Evolutionary conservation across 2,888 invertebrate species (phyloP), one percentile per base, ranked within the genome.

Genomic region (Venustoraphidia nigricollis): DNA sequence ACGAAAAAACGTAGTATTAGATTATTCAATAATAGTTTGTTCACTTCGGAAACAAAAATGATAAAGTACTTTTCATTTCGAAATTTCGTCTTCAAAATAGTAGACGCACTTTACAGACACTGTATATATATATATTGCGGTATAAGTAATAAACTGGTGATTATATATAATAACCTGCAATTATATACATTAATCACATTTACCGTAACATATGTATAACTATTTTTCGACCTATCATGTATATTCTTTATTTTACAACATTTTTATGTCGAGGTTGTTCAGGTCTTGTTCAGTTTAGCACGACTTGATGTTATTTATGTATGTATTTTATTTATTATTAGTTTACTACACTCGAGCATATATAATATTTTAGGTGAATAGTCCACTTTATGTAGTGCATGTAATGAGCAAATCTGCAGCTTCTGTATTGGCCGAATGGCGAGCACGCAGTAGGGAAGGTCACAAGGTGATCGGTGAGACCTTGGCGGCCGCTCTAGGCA

Each of bases 401-500:
- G 87, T 98, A 66, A 97, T 97, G 89, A 92, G 92, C 60, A 88
- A 85, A 70, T 79, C 83, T 53, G 92, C 97, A 2, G 89, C 88
- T 45, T 78, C 86, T 54, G 80, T 83, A 46, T 70, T 97, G 58
- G 78, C 79, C 38, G 69, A 72, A 17, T 85, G 87, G 34, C 73
- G 81, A 53, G 70, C 73, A 48, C 72, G 77, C 50, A 72, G 71
- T 2, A 72, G 72, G 53, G 59, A 59, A 55, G 75, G 73, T 54
- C 73, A 72, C 53, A 77, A 83, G 49, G 79, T 96, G 47, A 92
- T 83, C 67, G 97, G 95, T 39, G 97, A 98, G 67, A 88, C 95
- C 2, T 75, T 96, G 54, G 95, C 90, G 2, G 93, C 86, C 46
- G 77, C 79, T 52, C 66, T 89, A 53, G 86, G 77, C 54, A 76